phyloP scores from a whole-genome alignment of 1,140 invertebrate species.

The Onthophagus taurus region DNA sequence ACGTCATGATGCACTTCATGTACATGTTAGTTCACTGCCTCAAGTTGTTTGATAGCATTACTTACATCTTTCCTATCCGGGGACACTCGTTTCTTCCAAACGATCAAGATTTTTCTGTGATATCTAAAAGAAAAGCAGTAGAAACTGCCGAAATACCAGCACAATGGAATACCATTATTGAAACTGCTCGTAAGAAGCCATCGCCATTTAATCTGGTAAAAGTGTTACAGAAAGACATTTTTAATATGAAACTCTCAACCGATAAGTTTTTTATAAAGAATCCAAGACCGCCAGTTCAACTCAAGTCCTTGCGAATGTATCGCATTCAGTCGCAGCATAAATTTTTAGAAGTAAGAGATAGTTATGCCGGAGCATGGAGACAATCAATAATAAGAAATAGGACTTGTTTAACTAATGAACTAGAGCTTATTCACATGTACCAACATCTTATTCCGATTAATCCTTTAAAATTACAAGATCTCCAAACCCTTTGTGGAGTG shows the following conservation, averaged over 20 bases:
- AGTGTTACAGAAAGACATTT: slow-evolving; percentile 10
- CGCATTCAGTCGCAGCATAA: no score
- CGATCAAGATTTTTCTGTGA: slow-evolving; percentile 7
- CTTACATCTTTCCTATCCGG: slow-evolving; percentile 2
- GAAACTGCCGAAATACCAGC: neutral
- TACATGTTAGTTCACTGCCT: slow-evolving; percentile 6
- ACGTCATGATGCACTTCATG: slow-evolving; percentile 4
- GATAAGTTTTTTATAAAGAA: neutral
- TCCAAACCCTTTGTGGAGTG: no score
- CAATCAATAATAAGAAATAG: no score
- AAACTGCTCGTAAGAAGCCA: slow-evolving; percentile 9
- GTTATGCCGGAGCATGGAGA: no score
- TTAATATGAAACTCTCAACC: slow-evolving; percentile 5
- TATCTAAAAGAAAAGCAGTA: slow-evolving; percentile 1
- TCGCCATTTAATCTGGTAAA: slow-evolving; percentile 11
- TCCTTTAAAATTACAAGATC: no score
- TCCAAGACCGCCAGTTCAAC: neutral
- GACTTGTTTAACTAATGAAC: no score
- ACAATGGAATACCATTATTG: slow-evolving; percentile 2
- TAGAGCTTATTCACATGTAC: no score
- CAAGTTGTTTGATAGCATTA: slow-evolving; percentile 1
- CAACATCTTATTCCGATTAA: no score
- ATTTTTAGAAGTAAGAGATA: no score
- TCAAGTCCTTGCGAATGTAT: no score
- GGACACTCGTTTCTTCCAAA: slow-evolving; percentile 4